A percentile compares a stretch with the other conserved stretches of the same genome.
phyloP scores from a whole-genome alignment of 2,797 vertebrate species.

The Serranus cabrilla region DNA sequence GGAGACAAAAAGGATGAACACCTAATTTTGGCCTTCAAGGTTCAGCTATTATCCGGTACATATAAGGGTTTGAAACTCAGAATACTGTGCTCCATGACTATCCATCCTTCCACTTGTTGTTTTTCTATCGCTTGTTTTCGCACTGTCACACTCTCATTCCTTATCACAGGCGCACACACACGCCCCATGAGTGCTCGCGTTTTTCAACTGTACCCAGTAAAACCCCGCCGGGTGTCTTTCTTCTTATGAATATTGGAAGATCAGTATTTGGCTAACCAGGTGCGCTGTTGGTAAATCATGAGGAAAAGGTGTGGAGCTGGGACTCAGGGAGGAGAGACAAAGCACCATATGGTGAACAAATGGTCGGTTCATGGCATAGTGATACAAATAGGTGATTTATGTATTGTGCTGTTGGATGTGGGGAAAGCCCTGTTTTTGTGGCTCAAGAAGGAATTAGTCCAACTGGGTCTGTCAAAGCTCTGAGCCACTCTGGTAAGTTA shows the following conservation, averaged over 20 bases:
- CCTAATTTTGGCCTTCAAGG: slow-evolving; percentile 48
- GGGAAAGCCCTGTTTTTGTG: slow-evolving; percentile 59
- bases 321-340: slow-evolving; percentile 50
- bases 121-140: slow-evolving; percentile 57
- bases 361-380: slow-evolving; percentile 39
- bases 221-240: slow-evolving; percentile 38
- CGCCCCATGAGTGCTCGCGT: slow-evolving; percentile 40
- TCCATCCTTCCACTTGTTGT: slow-evolving; percentile 54
- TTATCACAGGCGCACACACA: slow-evolving; percentile 63
- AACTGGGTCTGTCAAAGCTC: slow-evolving; percentile 62
- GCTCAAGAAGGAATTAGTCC: slow-evolving; percentile 63
- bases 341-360: slow-evolving; percentile 61
- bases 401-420: slow-evolving; percentile 50
- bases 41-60: slow-evolving; percentile 42
- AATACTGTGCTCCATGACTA: slow-evolving; percentile 19
- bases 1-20: slow-evolving; percentile 60
- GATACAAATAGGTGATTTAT: slow-evolving; percentile 56
- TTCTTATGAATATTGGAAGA: slow-evolving; percentile 49
- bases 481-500: slow-evolving; percentile 66
- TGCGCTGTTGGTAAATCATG: slow-evolving; percentile 54
- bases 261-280: slow-evolving; percentile 60
- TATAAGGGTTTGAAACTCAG: slow-evolving; percentile 57
- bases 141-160: slow-evolving; percentile 49
- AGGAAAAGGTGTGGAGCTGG: slow-evolving; percentile 43
- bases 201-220: slow-evolving; percentile 47